These are phyloP conservation scores for Peromyscus maniculatus DNA, from an alignment of 2,113 vertebrate genomes.

Conservation along the genomic window DNA sequence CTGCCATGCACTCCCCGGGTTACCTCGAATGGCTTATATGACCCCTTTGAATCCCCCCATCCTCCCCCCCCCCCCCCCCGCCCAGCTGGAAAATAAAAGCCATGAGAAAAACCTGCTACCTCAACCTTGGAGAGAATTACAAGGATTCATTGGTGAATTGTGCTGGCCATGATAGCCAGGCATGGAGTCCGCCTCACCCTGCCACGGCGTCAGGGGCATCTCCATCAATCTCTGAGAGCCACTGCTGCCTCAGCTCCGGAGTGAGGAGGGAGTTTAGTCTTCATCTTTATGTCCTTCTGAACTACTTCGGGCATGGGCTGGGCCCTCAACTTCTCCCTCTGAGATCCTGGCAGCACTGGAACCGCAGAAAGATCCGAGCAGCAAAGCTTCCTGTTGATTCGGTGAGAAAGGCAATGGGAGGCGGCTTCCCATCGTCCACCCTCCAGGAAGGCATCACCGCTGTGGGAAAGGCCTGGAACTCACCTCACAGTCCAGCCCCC, in stretches of 20 bases:
- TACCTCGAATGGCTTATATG: background rate
- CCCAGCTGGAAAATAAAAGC: background rate
- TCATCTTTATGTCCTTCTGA: background rate
- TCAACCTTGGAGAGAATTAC: background rate
- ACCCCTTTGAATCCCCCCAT: background rate
- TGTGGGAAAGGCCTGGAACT: background rate
- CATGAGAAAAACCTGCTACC: background rate
- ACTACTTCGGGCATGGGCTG: background rate
- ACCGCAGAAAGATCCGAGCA: background rate
- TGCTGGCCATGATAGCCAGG: accelerated
- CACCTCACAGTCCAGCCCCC: accelerated
- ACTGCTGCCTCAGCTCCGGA: background rate
- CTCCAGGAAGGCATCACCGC: background rate
- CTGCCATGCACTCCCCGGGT: accelerated
- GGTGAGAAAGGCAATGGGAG: background rate
- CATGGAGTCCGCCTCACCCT: accelerated
- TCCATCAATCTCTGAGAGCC: background rate
- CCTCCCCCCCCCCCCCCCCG: background rate
- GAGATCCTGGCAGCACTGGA: accelerated
- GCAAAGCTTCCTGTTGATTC: background rate
- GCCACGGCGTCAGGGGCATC: background rate
- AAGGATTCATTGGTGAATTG: background rate
- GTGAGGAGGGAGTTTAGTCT: background rate
- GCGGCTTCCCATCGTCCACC: background rate
- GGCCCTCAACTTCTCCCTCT: background rate